phyloP scores from a whole-genome alignment of 2,797 vertebrate species.

The Thripadectes ignobilis region DNA sequence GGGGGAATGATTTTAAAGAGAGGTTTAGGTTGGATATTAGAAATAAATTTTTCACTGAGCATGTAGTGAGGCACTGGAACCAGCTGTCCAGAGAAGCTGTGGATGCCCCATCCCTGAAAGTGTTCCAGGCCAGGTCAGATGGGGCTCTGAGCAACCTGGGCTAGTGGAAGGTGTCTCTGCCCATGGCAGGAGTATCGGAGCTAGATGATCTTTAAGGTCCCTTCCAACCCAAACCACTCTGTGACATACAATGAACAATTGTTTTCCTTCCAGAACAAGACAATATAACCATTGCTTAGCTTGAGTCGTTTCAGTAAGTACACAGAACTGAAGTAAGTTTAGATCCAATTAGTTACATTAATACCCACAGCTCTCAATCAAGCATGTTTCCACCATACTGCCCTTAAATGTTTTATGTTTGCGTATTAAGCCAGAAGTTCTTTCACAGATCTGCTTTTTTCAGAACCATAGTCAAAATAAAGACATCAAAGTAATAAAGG shows the following conservation, averaged over 20 bases:
- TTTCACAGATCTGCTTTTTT: conserved; percentile 59
- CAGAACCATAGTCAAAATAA: conserved; percentile 54
- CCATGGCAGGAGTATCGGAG: neutral
- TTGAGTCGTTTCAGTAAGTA: conserved; percentile 34
- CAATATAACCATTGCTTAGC: neutral
- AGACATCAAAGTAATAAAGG: conserved; percentile 43
- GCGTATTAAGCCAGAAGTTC: conserved; percentile 49
- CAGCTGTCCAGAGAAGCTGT: neutral
- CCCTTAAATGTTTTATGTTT: conserved; percentile 55
- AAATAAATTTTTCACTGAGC: neutral
- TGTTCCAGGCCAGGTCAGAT: neutral
- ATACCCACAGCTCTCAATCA: conserved; percentile 36
- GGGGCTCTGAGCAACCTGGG: neutral
- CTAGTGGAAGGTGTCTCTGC: neutral
- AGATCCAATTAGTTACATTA: conserved; percentile 50
- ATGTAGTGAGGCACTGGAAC: neutral
- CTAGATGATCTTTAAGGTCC: neutral
- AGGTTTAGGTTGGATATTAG: neutral
- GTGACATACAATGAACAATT: neutral
- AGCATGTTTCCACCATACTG: conserved; percentile 10
- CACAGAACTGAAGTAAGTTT: neutral
- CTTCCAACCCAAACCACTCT: neutral
- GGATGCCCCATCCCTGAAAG: neutral
- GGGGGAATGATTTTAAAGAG: neutral
- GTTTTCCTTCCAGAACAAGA: conserved; percentile 15